Conservation (phyloP, 2,888 invertebrate genomes). For the Philhelius pedissequus region DNA sequence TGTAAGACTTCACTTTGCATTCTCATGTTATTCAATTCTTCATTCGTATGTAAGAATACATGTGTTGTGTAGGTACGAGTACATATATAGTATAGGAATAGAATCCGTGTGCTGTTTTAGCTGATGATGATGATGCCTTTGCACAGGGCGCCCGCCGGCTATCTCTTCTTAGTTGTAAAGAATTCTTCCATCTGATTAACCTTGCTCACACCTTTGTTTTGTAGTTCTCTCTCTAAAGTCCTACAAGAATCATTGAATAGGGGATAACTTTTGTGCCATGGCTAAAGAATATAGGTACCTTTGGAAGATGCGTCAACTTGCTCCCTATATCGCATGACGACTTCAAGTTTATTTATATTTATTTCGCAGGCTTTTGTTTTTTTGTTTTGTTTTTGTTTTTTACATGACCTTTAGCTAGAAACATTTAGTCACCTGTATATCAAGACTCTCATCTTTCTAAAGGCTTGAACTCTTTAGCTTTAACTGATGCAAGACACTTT, state of each 20-base stretch:
- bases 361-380: not conserved
- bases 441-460: not conserved
- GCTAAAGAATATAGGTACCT: not conserved
- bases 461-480: not conserved
- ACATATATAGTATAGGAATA: not conserved
- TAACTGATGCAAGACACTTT: not conserved
- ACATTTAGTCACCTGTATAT: slow-evolving; percentile 31
- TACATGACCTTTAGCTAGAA: slow-evolving; percentile 32
- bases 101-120: not conserved
- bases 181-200: slow-evolving; percentile 63
- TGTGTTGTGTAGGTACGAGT: not conserved
- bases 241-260: not conserved
- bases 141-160: not conserved
- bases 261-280: slow-evolving; percentile 2
- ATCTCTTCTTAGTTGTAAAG: slow-evolving; percentile 16
- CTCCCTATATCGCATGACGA: slow-evolving; percentile 29
- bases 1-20: slow-evolving; percentile 65
- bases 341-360: slow-evolving; percentile 24
- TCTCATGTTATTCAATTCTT: slow-evolving; percentile 45
- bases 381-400: not conserved
- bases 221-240: not conserved
- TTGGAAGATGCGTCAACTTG: not conserved
- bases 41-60: not conserved
- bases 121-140: not conserved
- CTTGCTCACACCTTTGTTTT: slow-evolving; percentile 63